Conservation (phyloP, 2,797 vertebrate genomes). For the Betta splendens region DNA sequence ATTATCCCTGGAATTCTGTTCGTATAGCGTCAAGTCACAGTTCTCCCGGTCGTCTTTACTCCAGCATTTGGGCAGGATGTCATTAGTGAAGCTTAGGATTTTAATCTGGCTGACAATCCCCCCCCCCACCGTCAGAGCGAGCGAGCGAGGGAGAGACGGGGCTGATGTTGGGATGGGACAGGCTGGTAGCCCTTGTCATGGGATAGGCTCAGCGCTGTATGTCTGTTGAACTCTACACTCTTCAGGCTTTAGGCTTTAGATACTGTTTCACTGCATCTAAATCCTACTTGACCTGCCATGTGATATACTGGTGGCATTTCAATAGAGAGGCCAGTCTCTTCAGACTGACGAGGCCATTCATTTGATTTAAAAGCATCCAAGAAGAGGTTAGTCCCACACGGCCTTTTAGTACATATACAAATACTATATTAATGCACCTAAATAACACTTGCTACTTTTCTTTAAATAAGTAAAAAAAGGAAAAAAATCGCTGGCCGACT, state of each 20-base stretch:
- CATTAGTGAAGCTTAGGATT: constrained; percentile 85
- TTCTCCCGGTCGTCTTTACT: constrained; percentile 78
- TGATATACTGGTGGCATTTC: constrained; percentile 59
- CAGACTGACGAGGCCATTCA: constrained; percentile 31
- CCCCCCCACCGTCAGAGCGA: constrained; percentile 31
- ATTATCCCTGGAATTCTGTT: constrained; percentile 30
- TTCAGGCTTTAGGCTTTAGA: constrained; percentile 61
- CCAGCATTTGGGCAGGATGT: constrained; percentile 82
- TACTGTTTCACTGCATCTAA: constrained; percentile 55
- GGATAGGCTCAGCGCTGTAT: constrained; percentile 72
- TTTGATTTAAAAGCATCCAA: constrained; percentile 45
- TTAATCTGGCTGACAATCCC: constrained; percentile 85
- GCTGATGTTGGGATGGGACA: constrained; percentile 72
- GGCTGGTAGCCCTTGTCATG: constrained; percentile 60
- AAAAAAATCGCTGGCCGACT: constrained; percentile 8
- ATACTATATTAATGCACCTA: neutral
- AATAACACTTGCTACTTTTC: neutral
- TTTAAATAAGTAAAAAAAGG: constrained; percentile 11
- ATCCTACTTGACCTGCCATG: constrained; percentile 54
- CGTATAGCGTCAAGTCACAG: constrained; percentile 60
- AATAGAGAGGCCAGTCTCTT: constrained; percentile 51
- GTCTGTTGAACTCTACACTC: constrained; percentile 59
- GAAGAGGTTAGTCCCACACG: neutral
- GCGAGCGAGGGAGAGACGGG: constrained; percentile 51
- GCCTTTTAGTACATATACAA: neutral